Evolutionary conservation across 2,113 vertebrate genomes (phyloP).

Genomic region (Misgurnus anguillicaudatus): DNA sequence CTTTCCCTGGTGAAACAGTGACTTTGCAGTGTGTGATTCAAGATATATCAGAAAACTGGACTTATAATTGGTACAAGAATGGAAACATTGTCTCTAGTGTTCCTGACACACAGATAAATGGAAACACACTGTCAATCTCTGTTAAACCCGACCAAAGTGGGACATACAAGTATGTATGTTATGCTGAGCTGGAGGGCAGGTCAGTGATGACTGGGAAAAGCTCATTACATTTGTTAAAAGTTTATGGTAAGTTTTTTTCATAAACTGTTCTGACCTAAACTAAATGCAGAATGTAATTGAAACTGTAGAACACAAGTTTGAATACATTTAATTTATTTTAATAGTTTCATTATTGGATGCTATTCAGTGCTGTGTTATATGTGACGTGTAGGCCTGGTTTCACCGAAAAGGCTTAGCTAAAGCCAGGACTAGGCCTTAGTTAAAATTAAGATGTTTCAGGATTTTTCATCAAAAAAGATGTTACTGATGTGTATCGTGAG

Average conservation of each 20-base stretch:
- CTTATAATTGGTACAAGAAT: not conserved
- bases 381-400: too few species aligned
- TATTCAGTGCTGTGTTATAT: too few species aligned
- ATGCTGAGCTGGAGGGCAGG: not conserved
- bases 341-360: too few species aligned
- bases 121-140: not conserved
- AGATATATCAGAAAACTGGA: not conserved
- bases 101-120: not conserved
- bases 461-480: too few species aligned
- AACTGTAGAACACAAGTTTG: too few species aligned
- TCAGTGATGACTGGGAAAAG: not conserved
- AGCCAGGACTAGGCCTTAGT: too few species aligned
- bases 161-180: not conserved
- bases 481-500: too few species aligned
- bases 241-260: conserved; percentile 2
- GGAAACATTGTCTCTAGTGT: not conserved
- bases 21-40: not conserved
- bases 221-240: fast-evolving
- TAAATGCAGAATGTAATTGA: too few species aligned
- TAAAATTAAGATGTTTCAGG: too few species aligned
- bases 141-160: not conserved
- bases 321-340: too few species aligned
- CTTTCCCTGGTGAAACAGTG: not conserved
- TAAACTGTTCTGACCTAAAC: too few species aligned
- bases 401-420: too few species aligned